Base-by-base conservation (phyloP, 2,888 invertebrate species). In the Anticlea derivata region DNA sequence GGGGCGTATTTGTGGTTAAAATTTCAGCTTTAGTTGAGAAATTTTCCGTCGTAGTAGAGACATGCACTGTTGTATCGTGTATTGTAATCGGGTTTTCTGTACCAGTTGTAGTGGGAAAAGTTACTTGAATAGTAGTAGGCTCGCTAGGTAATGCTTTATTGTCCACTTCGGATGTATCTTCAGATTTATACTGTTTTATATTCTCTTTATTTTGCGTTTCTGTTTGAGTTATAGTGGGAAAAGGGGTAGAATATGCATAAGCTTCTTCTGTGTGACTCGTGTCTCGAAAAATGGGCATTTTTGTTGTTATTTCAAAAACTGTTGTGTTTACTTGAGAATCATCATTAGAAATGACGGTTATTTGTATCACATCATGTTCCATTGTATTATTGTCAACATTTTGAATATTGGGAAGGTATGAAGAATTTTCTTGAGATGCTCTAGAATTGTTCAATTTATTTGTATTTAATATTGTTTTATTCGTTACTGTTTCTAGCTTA, bases 261-360 rank as follows among this genome's bases (percentile, higher is more conserved):
- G 49, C 61, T 7, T 50, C 58, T 10, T 56, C 13, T 8, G 51
- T 49, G n/a, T 75, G 73, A 48, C n/a, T n/a, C n/a, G n/a, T n/a
- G n/a, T 53, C 53, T 34, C 73, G 65, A 35, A 73, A 70, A 30
- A 67, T 47, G 2, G 84, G 82, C 30, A 70, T 54, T 66, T 74
- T 77, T 1, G 88, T 86, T 1, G 84, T 80, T 7, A 82, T 58
- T 65, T 84, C 84, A 55, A 79, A 72, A 30, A 71, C 65, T 8
- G 66, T 70, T 5, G 73, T 66, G 26, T 65, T 53, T 7, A 64
- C 51, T 35, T 61, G 73, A 23, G 70, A 55, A 20, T 70, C 69
- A 12, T 68, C 64, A 34, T 78, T 74, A 31, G 73, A 66, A 22
- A 80, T 61, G 3, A 77, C 68, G 29, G 78, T 82, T 39, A 80